Percentiles rank a stretch among this genome's conserved stretches.
Conservation (phyloP, 2,113 vertebrate species). For the Cisticola juncidis region DNA sequence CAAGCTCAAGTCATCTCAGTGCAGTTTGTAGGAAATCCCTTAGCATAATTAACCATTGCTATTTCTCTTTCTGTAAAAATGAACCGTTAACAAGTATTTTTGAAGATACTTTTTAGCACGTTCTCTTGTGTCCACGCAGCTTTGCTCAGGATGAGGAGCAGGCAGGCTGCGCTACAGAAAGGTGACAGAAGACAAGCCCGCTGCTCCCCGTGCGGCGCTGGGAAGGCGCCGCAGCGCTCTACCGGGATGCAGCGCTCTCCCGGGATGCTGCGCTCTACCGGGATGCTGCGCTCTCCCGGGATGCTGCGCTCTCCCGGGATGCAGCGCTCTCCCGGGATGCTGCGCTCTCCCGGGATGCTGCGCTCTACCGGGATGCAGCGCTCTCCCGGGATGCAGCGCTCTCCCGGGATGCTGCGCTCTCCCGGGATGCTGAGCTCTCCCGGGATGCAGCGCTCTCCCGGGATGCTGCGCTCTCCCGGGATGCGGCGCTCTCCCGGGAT, state of each 20-base stretch:
- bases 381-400: too few relatives aligned
- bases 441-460: fast-evolving
- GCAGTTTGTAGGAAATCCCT: background rate
- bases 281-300: fast-evolving
- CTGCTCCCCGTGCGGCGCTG: fast-evolving
- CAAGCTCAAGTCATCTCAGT: background rate
- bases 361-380: fast-evolving
- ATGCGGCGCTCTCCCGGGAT: background rate
- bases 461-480: too few relatives aligned
- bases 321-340: fast-evolving
- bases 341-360: too few relatives aligned
- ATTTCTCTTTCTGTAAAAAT: background rate
- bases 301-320: too few relatives aligned
- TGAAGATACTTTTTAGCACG: background rate
- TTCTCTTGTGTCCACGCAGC: fast-evolving
- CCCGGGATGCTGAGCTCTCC: too few relatives aligned
- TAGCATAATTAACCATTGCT: background rate
- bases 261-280: too few relatives aligned
- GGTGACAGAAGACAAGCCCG: background rate
- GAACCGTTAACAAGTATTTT: fast-evolving
- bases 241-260: fast-evolving
- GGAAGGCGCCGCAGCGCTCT: fast-evolving
- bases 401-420: fast-evolving
- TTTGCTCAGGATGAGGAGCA: fast-evolving
- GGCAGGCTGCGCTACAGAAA: background rate